A percentile compares a stretch with the other conserved stretches of the same genome.
phyloP scores from a whole-genome alignment of 2,888 invertebrate genomes.

The Hypomecis atomaria region DNA sequence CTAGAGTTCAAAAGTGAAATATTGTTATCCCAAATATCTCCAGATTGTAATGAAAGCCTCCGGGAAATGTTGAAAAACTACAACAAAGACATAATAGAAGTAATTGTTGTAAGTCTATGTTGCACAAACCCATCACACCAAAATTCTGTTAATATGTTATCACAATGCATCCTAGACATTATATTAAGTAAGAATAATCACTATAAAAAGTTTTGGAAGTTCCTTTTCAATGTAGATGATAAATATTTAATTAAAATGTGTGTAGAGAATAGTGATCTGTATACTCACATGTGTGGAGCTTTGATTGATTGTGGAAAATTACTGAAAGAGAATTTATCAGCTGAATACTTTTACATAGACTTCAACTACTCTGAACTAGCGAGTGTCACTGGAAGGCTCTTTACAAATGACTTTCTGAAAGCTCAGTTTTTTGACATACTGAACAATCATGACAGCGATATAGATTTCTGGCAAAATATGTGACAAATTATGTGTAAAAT shows the following conservation, averaged over 20 bases:
- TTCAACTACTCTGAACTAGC: slow-evolving; percentile 81
- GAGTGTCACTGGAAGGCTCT: slow-evolving; percentile 69
- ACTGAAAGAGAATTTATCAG: slow-evolving; percentile 64
- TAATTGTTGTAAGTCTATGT: slow-evolving; percentile 64
- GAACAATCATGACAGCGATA: slow-evolving; percentile 67
- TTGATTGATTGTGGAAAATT: slow-evolving; percentile 72
- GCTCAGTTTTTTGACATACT: slow-evolving; percentile 73
- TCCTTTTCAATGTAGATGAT: slow-evolving; percentile 59
- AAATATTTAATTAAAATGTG: slow-evolving; percentile 62
- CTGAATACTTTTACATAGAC: slow-evolving; percentile 74
- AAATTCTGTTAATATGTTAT: slow-evolving; percentile 50
- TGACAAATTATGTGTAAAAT: slow-evolving; percentile 31
- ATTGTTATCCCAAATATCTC: slow-evolving; percentile 58
- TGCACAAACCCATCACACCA: slow-evolving; percentile 54
- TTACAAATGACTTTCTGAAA: slow-evolving; percentile 65
- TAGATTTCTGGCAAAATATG: slow-evolving; percentile 72
- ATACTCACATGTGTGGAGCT: slow-evolving; percentile 61
- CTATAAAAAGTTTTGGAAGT: slow-evolving; percentile 67
- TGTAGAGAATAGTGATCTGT: slow-evolving; percentile 61
- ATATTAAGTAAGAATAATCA: slow-evolving; percentile 54
- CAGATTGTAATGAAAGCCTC: slow-evolving; percentile 49
- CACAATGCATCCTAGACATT: slow-evolving; percentile 50
- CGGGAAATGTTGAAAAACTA: slow-evolving; percentile 55
- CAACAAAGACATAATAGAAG: slow-evolving; percentile 56
- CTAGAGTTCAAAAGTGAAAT: slow-evolving; percentile 64